A percentile compares a stretch with the other conserved stretches of the same genome.
Evolutionary conservation across 1,140 invertebrate genomes (phyloP).

Genomic region (Cydia splendana): DNA sequence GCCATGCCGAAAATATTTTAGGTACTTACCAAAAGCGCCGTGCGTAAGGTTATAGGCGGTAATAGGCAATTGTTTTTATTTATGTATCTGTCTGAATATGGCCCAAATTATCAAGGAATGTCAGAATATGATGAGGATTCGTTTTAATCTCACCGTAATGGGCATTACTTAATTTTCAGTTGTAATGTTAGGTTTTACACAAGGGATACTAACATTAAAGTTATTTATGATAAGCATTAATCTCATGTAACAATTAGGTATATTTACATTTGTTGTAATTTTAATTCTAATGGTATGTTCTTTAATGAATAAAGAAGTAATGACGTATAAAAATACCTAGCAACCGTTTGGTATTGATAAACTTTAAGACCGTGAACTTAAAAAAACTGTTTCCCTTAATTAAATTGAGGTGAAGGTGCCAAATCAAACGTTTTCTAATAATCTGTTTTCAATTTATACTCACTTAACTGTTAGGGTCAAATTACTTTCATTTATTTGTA

Average conservation of each 20-base stretch:
- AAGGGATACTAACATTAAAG: background rate
- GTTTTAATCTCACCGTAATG: background rate
- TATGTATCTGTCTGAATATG: background rate
- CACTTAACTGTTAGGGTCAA: conserved; percentile 34
- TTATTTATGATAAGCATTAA: conserved; percentile 7
- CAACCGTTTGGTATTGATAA: conserved; percentile 17
- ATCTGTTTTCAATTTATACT: conserved; percentile 17
- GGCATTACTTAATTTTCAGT: conserved; percentile 2
- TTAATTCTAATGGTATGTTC: background rate
- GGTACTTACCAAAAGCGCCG: too few relatives aligned
- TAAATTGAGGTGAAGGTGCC: conserved; percentile 29
- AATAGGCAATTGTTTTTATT: background rate
- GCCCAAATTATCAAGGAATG: background rate
- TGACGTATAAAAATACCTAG: background rate
- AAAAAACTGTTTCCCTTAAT: background rate
- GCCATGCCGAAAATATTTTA: too few relatives aligned
- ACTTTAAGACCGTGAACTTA: background rate
- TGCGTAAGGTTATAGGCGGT: too few relatives aligned
- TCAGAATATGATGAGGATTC: background rate
- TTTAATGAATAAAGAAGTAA: background rate
- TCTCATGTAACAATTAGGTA: background rate
- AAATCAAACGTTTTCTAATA: conserved; percentile 12
- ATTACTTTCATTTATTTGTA: background rate
- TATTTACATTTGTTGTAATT: background rate
- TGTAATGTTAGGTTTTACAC: background rate